These are phyloP conservation scores for Drosophila neoperkinsi DNA, from an alignment of 2,888 invertebrate species.

Conservation along the genomic window DNA sequence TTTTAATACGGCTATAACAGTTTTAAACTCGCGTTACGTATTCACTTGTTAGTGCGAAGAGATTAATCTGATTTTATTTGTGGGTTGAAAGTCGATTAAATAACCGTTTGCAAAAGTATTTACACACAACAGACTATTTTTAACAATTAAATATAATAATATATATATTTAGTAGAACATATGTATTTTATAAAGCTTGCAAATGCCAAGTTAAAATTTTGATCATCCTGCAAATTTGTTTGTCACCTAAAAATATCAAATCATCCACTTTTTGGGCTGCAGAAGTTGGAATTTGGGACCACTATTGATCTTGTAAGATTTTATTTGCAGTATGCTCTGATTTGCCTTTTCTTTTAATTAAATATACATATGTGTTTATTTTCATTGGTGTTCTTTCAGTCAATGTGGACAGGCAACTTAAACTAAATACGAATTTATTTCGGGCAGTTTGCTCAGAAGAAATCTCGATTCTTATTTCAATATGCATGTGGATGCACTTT, in stretches of 20 bases:
- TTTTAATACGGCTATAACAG: not conserved
- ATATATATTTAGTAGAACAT: too few relatives aligned
- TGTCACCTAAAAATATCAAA: too few relatives aligned
- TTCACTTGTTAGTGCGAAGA: not conserved
- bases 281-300: too few relatives aligned
- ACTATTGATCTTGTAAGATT: not conserved
- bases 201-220: too few relatives aligned
- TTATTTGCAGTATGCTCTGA: not conserved
- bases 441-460: too few relatives aligned
- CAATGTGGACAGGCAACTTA: not conserved
- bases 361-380: not conserved
- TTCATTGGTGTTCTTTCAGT: not conserved
- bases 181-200: too few relatives aligned
- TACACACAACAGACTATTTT: not conserved
- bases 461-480: not conserved
- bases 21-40: not conserved
- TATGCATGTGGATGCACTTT: not conserved
- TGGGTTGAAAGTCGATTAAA: not conserved
- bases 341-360: too few relatives aligned
- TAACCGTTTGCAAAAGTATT: not conserved
- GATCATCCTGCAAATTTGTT: too few relatives aligned
- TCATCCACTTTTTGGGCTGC: too few relatives aligned
- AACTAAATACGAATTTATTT: not conserved
- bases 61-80: not conserved
- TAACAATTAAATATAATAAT: not conserved